Conservation (phyloP, 2,888 invertebrate species). For the Diploptera punctata region DNA sequence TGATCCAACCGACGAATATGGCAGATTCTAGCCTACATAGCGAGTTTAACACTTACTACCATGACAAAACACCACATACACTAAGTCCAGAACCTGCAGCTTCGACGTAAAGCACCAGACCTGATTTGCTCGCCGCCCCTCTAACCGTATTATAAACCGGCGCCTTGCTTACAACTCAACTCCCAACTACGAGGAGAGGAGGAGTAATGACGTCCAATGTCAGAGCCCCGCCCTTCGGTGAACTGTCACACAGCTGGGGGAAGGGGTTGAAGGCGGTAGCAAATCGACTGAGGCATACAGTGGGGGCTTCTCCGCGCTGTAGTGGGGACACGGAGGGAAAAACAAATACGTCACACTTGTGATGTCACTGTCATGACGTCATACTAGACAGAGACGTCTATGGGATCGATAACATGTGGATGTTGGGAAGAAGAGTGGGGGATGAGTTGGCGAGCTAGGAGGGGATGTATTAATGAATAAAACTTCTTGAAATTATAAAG, state of each 20-base stretch:
- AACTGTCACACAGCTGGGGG: too few species aligned
- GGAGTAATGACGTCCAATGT: constrained; percentile 33
- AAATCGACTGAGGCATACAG: constrained; percentile 34
- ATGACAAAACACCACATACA: not conserved
- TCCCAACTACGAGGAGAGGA: not conserved
- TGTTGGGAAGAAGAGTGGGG: too few species aligned
- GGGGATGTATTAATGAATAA: too few species aligned
- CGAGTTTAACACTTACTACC: too few species aligned
- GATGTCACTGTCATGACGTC: constrained; percentile 36
- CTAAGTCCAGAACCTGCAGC: constrained; percentile 17
- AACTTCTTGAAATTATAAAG: too few species aligned
- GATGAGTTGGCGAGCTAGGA: too few species aligned
- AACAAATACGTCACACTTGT: constrained; percentile 33
- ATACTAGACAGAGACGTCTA: constrained; percentile 13
- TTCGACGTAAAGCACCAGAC: constrained; percentile 40
- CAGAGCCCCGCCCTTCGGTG: constrained; percentile 28
- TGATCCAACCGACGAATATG: constrained; percentile 33
- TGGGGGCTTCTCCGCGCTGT: not conserved
- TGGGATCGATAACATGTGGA: constrained; percentile 20
- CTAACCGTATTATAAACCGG: constrained; percentile 43
- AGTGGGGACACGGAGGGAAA: not conserved
- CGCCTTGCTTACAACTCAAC: constrained; percentile 24
- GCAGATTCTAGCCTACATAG: not conserved
- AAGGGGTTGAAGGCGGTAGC: constrained; percentile 29
- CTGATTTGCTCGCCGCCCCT: constrained; percentile 37